These are phyloP conservation scores for Monochamus alternatus DNA, from an alignment of 2,888 invertebrate species.

Conservation along the genomic window DNA sequence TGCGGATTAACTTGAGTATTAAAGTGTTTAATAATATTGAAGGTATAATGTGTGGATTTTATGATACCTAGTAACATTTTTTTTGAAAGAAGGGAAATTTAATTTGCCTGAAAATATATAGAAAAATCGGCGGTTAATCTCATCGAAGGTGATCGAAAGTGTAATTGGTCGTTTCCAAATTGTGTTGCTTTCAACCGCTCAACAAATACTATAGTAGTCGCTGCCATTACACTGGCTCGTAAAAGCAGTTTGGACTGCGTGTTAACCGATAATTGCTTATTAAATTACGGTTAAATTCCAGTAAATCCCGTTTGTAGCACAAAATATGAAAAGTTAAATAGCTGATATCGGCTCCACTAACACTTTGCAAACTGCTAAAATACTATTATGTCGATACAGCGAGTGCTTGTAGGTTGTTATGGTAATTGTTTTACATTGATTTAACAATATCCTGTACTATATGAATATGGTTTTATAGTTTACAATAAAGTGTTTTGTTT, in stretches of 20 bases:
- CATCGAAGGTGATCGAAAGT: neutral
- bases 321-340: conserved; percentile 64
- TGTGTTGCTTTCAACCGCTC: neutral
- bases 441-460: conserved; percentile 50
- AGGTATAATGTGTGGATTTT: too few species aligned
- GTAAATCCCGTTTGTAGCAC: conserved; percentile 61
- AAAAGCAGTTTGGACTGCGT: conserved; percentile 60
- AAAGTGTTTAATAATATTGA: too few species aligned
- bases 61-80: too few species aligned
- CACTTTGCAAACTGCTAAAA: conserved; percentile 54
- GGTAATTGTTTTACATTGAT: conserved; percentile 57
- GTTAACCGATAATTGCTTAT: conserved; percentile 64
- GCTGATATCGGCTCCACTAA: conserved; percentile 55
- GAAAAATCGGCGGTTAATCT: too few species aligned
- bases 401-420: conserved; percentile 57
- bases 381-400: conserved; percentile 58
- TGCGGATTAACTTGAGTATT: too few species aligned
- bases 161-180: neutral
- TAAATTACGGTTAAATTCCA: conserved; percentile 62
- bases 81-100: too few species aligned
- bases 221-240: conserved; percentile 43
- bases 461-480: conserved; percentile 31
- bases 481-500: conserved; percentile 35
- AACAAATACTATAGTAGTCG: conserved; percentile 37
- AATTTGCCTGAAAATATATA: too few species aligned